Conservation (phyloP, 2,888 invertebrate genomes). For the Lagria hirta region DNA sequence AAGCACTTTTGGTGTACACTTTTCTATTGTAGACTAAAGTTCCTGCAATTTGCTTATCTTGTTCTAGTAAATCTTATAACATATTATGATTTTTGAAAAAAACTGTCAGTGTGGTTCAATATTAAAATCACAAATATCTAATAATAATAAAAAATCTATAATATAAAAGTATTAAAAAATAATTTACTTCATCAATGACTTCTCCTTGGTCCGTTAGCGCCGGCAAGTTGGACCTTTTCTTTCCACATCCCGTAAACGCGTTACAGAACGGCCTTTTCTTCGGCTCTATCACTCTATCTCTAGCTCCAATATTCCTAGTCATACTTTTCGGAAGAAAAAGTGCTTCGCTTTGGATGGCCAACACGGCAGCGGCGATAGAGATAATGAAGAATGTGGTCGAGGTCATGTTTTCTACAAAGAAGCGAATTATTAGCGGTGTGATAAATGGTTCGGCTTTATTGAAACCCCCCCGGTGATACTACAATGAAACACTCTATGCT, state of each 20-base stretch:
- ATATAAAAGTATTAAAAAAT: no score
- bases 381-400: slow-evolving; percentile 35
- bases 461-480: slow-evolving; percentile 41
- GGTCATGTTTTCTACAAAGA: slow-evolving; percentile 40
- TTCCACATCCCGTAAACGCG: slow-evolving; percentile 79
- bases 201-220: slow-evolving; percentile 53
- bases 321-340: slow-evolving; percentile 46
- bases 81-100: no score
- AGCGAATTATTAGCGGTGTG: slow-evolving; percentile 34
- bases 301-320: slow-evolving; percentile 21
- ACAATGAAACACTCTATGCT: slow-evolving; percentile 51
- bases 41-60: no score
- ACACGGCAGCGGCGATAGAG: slow-evolving; percentile 30
- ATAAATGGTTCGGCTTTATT: slow-evolving; percentile 47
- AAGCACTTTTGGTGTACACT: no score
- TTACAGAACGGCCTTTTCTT: slow-evolving; percentile 86
- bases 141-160: no score
- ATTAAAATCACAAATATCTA: no score
- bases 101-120: no score
- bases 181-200: slow-evolving; percentile 65
- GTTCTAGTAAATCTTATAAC: no score
- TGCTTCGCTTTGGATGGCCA: slow-evolving; percentile 36
- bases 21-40: no score
- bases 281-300: slow-evolving; percentile 54
- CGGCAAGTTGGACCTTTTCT: slow-evolving; percentile 62